phyloP scores from a whole-genome alignment of 2,888 invertebrate genomes.

The Drosophila peninsularis region DNA sequence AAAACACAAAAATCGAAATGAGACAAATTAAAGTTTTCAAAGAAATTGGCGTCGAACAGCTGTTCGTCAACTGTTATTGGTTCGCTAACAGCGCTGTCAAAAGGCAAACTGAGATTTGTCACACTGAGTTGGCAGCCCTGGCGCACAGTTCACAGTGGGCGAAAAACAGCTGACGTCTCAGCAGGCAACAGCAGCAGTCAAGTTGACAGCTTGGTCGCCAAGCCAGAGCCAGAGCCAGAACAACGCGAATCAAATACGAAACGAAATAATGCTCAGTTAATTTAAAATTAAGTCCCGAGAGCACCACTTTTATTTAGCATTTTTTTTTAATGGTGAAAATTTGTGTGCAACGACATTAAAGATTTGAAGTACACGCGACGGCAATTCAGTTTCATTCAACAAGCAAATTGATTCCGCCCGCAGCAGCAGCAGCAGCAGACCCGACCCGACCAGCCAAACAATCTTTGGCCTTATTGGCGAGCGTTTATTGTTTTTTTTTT shows the following conservation, averaged over 20 bases:
- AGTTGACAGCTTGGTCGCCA: conserved; percentile 53
- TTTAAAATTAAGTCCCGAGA: conserved; percentile 35
- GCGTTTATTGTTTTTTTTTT: not conserved
- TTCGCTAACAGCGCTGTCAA: conserved; percentile 28
- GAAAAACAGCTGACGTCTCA: conserved; percentile 36
- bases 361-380: conserved; percentile 1
- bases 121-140: conserved; percentile 35
- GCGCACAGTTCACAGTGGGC: conserved; percentile 2
- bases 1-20: not conserved
- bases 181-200: conserved; percentile 34
- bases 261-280: conserved; percentile 48
- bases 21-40: not conserved
- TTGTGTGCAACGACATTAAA: not conserved
- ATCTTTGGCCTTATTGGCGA: conserved; percentile 23
- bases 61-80: conserved; percentile 21
- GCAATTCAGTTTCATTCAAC: conserved; percentile 26
- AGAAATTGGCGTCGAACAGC: conserved; percentile 1
- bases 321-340: conserved; percentile 8
- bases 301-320: conserved; percentile 10
- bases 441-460: conserved; percentile 19
- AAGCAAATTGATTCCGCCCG: conserved; percentile 25
- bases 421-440: not conserved
- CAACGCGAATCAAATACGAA: conserved; percentile 57
- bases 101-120: conserved; percentile 11
- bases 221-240: conserved; percentile 28